These are phyloP conservation scores for Acanthosepion pharaonis DNA, from an alignment of 2,888 invertebrate genomes.

Conservation along the genomic window DNA sequence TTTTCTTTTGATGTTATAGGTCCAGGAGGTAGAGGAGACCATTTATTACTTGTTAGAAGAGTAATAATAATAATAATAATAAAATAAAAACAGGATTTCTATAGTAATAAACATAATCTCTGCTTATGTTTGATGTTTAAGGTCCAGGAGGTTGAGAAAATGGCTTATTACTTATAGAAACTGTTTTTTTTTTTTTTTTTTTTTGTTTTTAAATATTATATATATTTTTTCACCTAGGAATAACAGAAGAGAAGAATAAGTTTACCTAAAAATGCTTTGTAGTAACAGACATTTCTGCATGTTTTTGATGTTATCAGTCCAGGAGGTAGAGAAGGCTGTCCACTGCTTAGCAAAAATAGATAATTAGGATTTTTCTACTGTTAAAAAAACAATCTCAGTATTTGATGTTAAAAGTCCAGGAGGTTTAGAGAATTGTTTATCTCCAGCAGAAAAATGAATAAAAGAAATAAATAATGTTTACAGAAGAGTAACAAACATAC, in stretches of 20 bases:
- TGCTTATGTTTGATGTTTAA: background rate
- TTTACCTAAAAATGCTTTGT: background rate
- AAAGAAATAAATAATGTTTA: background rate
- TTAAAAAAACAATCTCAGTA: background rate
- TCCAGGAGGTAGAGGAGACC: slow-evolving; percentile 20
- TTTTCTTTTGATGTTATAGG: slow-evolving; percentile 6
- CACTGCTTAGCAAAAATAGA: background rate
- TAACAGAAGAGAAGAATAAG: background rate
- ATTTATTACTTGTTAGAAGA: background rate
- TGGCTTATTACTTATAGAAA: background rate
- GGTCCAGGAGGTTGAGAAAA: slow-evolving; percentile 33
- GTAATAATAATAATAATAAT: too few species aligned
- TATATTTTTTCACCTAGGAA: background rate
- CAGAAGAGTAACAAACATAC: background rate
- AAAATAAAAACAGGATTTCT: background rate
- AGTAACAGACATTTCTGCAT: background rate
- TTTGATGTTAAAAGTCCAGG: background rate
- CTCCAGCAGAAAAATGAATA: background rate
- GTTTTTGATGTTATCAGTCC: background rate
- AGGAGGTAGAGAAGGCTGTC: background rate
- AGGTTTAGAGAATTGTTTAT: background rate
- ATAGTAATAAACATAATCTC: background rate
- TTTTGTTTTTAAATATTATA: background rate
- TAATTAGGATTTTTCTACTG: background rate
- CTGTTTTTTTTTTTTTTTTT: background rate